phyloP scores from a whole-genome alignment of 2,888 invertebrate species.

The Iselma pallidipennis region DNA sequence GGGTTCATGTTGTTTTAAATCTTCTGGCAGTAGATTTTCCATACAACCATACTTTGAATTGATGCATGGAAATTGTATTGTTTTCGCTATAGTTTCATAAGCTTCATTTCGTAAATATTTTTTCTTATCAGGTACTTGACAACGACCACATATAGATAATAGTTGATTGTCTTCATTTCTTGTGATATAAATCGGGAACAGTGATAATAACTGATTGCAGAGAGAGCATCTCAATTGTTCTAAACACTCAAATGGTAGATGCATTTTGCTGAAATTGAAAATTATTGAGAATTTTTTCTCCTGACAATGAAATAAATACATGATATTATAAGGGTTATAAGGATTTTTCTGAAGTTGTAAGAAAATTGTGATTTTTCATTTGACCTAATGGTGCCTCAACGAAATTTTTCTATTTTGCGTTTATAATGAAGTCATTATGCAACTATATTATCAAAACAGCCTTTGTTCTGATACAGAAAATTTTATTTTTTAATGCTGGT shows the following conservation, averaged over 20 bases:
- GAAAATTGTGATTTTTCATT: no score
- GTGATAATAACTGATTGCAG: not conserved
- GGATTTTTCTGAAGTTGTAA: no score
- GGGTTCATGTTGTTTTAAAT: not conserved
- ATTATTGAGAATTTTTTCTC: no score
- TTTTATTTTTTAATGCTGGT: no score
- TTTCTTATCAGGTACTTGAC: not conserved
- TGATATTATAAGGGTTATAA: no score
- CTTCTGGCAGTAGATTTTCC: not conserved
- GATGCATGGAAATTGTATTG: not conserved
- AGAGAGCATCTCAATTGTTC: not conserved
- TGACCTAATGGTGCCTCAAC: no score
- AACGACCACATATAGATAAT: not conserved
- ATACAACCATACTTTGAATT: not conserved
- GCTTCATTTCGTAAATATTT: not conserved
- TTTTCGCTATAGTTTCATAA: not conserved
- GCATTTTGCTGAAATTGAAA: not conserved
- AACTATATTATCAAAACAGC: no score
- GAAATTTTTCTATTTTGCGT: no score
- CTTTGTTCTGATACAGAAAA: no score
- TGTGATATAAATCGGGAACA: not conserved
- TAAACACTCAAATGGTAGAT: not conserved
- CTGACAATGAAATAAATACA: no score
- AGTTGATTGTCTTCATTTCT: not conserved
- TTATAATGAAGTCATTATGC: no score